phyloP scores from a whole-genome alignment of 1,140 invertebrate species.

The Penaeus indicus region DNA sequence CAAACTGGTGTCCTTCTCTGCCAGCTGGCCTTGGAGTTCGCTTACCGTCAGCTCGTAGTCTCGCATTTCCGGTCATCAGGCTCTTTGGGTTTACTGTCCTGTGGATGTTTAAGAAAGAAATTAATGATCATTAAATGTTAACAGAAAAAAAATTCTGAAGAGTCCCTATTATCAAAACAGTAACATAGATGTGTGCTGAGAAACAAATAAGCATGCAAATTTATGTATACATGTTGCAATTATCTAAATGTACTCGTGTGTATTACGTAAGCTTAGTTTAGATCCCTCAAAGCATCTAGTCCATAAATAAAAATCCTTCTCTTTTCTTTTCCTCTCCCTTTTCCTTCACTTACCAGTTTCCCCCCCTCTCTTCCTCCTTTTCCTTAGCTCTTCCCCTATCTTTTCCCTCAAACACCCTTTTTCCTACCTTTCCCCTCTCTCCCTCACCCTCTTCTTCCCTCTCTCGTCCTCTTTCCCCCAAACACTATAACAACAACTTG shows the following conservation, averaged over 20 bases:
- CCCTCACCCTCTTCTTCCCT: background rate
- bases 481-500: background rate
- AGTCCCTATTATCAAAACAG: background rate
- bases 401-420: no score
- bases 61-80: conserved; percentile 86
- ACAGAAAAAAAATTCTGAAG: conserved; percentile 6
- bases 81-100: conserved; percentile 83
- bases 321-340: background rate
- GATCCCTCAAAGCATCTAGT: background rate
- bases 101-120: conserved; percentile 68
- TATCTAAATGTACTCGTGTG: no score
- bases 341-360: no score
- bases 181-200: background rate
- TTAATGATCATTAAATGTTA: background rate
- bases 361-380: no score
- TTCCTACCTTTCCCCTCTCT: background rate
- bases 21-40: conserved; percentile 74
- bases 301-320: background rate
- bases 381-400: background rate
- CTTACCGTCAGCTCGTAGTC: conserved; percentile 83
- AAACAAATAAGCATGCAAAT: no score
- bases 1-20: conserved; percentile 71
- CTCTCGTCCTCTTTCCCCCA: background rate
- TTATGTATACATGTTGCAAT: no score
- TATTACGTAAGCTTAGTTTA: background rate